These are phyloP conservation scores for Polyommatus icarus DNA, from an alignment of 2,888 invertebrate species.

Conservation along the genomic window DNA sequence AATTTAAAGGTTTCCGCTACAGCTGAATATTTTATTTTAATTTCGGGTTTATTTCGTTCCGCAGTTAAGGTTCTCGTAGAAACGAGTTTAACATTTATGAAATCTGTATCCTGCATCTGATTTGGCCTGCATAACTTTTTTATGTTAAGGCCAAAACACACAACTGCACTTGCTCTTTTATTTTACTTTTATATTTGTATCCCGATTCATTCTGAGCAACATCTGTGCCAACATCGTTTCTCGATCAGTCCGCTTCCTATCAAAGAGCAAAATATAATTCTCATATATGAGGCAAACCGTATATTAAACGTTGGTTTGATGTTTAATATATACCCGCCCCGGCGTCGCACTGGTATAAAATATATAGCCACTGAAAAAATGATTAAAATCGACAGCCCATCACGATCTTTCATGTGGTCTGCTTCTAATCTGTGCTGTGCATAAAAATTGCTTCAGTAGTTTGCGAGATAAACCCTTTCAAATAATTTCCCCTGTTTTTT, in stretches of 20 bases:
- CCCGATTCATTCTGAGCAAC: background rate
- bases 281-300: too few relatives aligned
- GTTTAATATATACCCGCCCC: background rate
- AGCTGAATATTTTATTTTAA: constrained; percentile 5
- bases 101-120: background rate
- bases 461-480: too few relatives aligned
- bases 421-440: too few relatives aligned
- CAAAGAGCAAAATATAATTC: background rate
- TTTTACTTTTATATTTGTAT: background rate
- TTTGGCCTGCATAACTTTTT: background rate
- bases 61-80: constrained; percentile 4
- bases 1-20: constrained; percentile 11
- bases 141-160: background rate
- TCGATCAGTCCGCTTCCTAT: background rate
- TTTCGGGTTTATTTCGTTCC: background rate
- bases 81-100: constrained; percentile 2
- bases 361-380: too few relatives aligned
- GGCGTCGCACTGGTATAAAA: too few relatives aligned
- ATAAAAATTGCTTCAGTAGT: too few relatives aligned
- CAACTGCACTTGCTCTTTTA: background rate
- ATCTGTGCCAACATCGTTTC: background rate
- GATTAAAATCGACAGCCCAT: too few relatives aligned
- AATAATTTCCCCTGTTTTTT: too few relatives aligned
- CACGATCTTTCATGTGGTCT: too few relatives aligned
- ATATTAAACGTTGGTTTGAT: background rate